phyloP scores from a whole-genome alignment of 2,888 invertebrate species.

The Dicranocentrus wangi region DNA sequence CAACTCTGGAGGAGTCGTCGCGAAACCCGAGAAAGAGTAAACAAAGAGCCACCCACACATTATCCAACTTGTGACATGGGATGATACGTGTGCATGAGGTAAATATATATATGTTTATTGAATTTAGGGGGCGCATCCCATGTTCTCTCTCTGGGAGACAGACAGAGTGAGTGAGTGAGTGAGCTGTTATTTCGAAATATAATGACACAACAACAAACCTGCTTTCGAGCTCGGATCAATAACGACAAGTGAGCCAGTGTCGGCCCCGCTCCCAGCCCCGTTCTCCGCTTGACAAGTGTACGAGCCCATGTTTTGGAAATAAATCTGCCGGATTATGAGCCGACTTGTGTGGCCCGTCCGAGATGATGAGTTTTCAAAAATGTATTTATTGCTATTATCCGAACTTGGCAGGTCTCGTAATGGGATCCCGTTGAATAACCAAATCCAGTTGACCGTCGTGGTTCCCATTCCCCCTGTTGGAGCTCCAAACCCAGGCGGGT shows the following conservation, averaged over 20 bases:
- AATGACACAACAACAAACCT: conserved; percentile 27
- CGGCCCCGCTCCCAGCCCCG: conserved; percentile 31
- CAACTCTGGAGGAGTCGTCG: conserved; percentile 26
- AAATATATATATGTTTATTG: conserved; percentile 14
- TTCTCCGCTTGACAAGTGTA: conserved; percentile 53
- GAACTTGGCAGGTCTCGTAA: conserved; percentile 54
- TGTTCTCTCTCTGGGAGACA: no score
- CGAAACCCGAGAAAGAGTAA: background rate
- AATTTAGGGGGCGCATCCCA: background rate
- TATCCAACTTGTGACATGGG: no score
- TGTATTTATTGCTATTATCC: conserved; percentile 56
- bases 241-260: conserved; percentile 49
- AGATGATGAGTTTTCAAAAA: conserved; percentile 54
- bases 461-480: background rate
- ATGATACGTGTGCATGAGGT: no score
- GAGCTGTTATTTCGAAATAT: background rate
- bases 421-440: conserved; percentile 59
- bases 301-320: conserved; percentile 52
- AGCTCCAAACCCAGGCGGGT: background rate
- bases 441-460: conserved; percentile 42
- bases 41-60: background rate
- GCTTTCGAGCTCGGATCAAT: conserved; percentile 58
- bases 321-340: conserved; percentile 40
- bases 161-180: no score
- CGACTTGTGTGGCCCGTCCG: conserved; percentile 34